phyloP scores from a whole-genome alignment of 2,797 vertebrate species.

The Lerista edwardsae region DNA sequence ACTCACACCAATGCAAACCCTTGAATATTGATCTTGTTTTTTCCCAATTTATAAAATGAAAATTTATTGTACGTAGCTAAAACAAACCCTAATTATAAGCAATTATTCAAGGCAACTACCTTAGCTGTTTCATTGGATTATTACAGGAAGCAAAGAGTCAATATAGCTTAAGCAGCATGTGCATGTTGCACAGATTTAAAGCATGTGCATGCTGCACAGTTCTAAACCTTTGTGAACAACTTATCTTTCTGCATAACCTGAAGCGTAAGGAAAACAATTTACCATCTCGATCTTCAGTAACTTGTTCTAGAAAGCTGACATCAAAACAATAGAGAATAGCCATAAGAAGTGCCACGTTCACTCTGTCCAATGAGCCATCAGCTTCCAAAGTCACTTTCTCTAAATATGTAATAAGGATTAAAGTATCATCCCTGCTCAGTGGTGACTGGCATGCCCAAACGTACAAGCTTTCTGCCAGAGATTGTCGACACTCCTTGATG shows the following conservation, averaged over 20 bases:
- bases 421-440: conserved; percentile 90
- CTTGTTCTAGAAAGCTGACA: conserved; percentile 92
- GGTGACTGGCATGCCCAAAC: conserved; percentile 97
- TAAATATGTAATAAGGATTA: conserved; percentile 91
- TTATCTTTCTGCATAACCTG: neutral
- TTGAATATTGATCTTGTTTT: too few species aligned
- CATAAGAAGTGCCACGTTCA: conserved; percentile 94
- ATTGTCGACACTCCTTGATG: conserved; percentile 92
- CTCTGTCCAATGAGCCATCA: conserved; percentile 89
- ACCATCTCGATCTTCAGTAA: conserved; percentile 94
- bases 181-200: neutral
- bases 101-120: neutral
- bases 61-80: neutral
- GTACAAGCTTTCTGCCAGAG: conserved; percentile 93
- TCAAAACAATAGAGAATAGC: conserved; percentile 96
- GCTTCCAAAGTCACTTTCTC: conserved; percentile 92
- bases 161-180: neutral
- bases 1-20: too few species aligned
- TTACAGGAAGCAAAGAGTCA: neutral
- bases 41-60: neutral
- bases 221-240: neutral
- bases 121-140: neutral
- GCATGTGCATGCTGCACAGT: neutral
- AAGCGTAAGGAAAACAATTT: conserved; percentile 30
- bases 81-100: too few species aligned